Conservation (phyloP, 2,797 vertebrate species). For the Ceyx erithaca region DNA sequence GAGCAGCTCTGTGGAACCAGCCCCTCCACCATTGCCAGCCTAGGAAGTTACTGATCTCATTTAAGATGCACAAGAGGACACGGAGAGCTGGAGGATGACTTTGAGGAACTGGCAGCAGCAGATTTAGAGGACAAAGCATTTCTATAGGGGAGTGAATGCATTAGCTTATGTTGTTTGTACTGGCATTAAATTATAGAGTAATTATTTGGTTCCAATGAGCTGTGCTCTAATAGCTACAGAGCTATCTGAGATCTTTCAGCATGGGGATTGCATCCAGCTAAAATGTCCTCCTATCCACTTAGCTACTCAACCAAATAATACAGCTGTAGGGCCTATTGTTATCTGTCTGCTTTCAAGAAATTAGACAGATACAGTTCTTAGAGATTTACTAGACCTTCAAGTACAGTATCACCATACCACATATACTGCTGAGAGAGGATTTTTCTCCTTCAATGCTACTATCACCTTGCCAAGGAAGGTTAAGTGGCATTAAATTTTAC, state of each 20-base stretch:
- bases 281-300: background rate
- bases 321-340: background rate
- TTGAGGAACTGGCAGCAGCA: background rate
- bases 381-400: constrained; percentile 1
- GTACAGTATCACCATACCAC: background rate
- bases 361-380: background rate
- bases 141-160: background rate
- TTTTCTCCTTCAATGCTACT: background rate
- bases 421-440: background rate
- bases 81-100: background rate
- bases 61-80: background rate
- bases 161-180: background rate
- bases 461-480: background rate
- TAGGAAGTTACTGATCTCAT: background rate
- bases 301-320: background rate
- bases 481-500: background rate
- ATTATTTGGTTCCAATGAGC: background rate
- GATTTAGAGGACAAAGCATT: constrained; percentile 14
- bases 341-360: background rate
- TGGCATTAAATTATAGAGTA: constrained; percentile 7
- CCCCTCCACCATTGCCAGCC: background rate
- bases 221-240: background rate
- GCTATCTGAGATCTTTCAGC: background rate
- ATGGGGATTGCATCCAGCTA: background rate
- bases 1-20: background rate